phyloP scores from a whole-genome alignment of 2,888 invertebrate genomes.

The Dasysyrphus albostriatus region DNA sequence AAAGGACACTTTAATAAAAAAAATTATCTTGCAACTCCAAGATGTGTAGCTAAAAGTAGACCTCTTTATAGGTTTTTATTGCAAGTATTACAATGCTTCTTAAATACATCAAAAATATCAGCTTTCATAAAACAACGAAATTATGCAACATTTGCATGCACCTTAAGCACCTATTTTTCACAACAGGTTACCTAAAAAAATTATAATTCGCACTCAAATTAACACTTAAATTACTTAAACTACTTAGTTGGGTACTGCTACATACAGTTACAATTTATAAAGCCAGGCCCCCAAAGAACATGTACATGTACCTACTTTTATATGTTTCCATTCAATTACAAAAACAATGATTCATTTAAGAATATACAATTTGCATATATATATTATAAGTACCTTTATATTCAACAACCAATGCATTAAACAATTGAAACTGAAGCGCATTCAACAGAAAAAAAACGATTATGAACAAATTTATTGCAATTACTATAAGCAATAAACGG shows the following conservation, averaged over 20 bases:
- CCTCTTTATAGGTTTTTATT: too few relatives aligned
- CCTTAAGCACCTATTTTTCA: too few relatives aligned
- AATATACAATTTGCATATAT: neutral
- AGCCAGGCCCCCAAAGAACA: slow-evolving; percentile 21
- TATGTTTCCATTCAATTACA: neutral
- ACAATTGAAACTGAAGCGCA: slow-evolving; percentile 58
- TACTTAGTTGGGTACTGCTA: neutral
- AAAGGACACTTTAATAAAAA: too few relatives aligned
- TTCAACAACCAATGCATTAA: slow-evolving; percentile 23
- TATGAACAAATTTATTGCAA: slow-evolving; percentile 50
- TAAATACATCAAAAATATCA: too few relatives aligned
- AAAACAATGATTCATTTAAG: neutral
- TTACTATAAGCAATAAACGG: slow-evolving; percentile 38
- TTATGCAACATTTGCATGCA: too few relatives aligned
- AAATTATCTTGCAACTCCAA: too few relatives aligned
- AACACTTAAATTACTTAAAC: too few relatives aligned
- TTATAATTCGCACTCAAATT: neutral
- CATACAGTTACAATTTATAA: neutral
- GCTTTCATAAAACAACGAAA: too few relatives aligned
- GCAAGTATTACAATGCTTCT: too few relatives aligned
- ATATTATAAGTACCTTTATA: neutral
- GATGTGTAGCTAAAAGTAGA: too few relatives aligned
- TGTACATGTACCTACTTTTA: neutral
- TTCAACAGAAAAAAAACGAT: slow-evolving; percentile 19
- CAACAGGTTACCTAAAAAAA: too few relatives aligned